Base-by-base conservation (phyloP, 2,888 invertebrate genomes). In the Cepaea hortensis region DNA sequence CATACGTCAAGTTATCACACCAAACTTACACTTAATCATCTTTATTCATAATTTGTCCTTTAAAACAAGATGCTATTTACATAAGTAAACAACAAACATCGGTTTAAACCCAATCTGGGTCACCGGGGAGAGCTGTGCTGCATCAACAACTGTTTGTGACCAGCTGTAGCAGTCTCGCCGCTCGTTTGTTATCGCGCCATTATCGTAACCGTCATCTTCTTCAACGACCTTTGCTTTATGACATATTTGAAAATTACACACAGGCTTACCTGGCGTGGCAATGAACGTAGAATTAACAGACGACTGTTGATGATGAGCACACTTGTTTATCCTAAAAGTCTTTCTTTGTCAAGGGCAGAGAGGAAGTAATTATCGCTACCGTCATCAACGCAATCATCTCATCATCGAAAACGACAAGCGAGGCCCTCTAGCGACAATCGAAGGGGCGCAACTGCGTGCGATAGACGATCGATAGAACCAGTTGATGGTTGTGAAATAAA, bases 331-430 rank as follows among this genome's bases (percentile, higher is more conserved):
- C 11, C 2, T n/a, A 48, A 76, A 48, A 15, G 20, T 20, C 79
- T 18, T 79, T 76, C 82, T 82, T 86, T 83, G 86, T 86, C 62
- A 79, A n/a, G 61, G 61, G 46, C 72, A 50, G 83, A 76, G 81
- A 84, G 87, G 84, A 84, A 87, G 87, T 87, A 87, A 87, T 88
- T 87, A 86, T 86, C 88, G 82, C 87, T 85, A 85, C 86, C 87
- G 86, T 88, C 88, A 88, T 88, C 88, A 88, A 81, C 87, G 79
- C 86, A 87, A 87, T 87, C 87, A 88, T 88, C 88, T 85, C 86
- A 87, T 87, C 87, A 81, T 68, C 87, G 77, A 65, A 85, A 88
- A 87, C 88, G 80, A 88, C 88, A 87, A 85, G 87, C 84, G 77
- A 82, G 85, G 87, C 87, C 88, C 86, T 87, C 88, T 88, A 83